Evolutionary conservation across 2,888 invertebrate species (phyloP).

Genomic region (Conops quadrifasciatus): DNA sequence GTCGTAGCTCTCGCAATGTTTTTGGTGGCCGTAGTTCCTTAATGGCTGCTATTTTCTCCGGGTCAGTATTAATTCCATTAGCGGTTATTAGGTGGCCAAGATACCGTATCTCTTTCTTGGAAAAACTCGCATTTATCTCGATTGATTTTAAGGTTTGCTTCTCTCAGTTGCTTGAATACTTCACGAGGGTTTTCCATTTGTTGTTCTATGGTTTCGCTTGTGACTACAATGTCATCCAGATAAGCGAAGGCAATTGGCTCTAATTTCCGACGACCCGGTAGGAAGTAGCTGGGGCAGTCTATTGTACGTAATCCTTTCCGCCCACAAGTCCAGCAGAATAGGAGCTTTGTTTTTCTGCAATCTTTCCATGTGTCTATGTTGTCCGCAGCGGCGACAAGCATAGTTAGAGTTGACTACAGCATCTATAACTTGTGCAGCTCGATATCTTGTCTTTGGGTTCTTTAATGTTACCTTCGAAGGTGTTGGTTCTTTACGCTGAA

Average conservation of each 20-base stretch:
- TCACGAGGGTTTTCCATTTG: neutral
- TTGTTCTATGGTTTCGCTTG: neutral
- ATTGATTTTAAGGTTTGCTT: slow-evolving; percentile 2
- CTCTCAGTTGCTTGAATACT: neutral
- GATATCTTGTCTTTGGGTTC: too few species aligned
- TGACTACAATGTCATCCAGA: too few species aligned
- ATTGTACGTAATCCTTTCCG: neutral
- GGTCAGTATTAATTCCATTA: too few species aligned
- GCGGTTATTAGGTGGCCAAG: too few species aligned
- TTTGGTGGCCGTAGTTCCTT: slow-evolving; percentile 4
- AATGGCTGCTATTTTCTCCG: slow-evolving; percentile 8
- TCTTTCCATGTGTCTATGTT: too few species aligned
- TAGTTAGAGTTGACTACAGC: too few species aligned
- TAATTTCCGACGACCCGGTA: neutral
- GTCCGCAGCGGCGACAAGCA: too few species aligned
- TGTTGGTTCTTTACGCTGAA: too few species aligned
- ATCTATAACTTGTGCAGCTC: too few species aligned
- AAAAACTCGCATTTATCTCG: slow-evolving; percentile 3
- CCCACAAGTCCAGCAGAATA: too few species aligned
- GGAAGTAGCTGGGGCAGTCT: slow-evolving; percentile 4
- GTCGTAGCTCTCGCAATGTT: slow-evolving; percentile 9
- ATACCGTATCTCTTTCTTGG: neutral
- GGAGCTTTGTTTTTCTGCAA: too few species aligned
- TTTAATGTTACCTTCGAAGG: too few species aligned
- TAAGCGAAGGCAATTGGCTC: neutral